Percentiles rank a stretch among this genome's conserved stretches.
Evolutionary conservation across 2,888 invertebrate species (phyloP).

Genomic region (Thysanoteuthis rhombus): DNA sequence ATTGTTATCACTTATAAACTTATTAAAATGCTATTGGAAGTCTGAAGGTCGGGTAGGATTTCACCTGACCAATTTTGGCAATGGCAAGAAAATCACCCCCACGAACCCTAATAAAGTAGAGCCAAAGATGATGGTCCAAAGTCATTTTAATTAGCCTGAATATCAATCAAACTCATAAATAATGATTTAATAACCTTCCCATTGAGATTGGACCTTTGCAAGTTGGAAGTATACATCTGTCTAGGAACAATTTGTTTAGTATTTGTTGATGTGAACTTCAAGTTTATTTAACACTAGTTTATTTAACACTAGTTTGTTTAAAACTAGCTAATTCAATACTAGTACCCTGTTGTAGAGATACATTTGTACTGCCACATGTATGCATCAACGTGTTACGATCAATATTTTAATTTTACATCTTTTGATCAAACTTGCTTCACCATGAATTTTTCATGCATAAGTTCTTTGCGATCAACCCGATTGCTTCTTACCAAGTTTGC

Average conservation of each 20-base stretch:
- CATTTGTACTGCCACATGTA: too few relatives aligned
- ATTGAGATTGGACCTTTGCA: neutral
- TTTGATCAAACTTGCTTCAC: too few relatives aligned
- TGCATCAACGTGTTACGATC: too few relatives aligned
- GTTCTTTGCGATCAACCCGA: too few relatives aligned
- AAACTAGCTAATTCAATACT: too few relatives aligned
- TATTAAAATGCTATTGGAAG: neutral
- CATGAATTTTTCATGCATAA: too few relatives aligned
- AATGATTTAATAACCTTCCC: neutral
- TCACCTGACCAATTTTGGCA: neutral
- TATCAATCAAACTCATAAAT: neutral
- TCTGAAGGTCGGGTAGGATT: neutral
- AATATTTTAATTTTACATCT: too few relatives aligned
- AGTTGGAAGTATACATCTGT: neutral
- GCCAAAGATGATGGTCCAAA: neutral
- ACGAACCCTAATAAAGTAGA: neutral
- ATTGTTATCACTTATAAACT: conserved; percentile 12
- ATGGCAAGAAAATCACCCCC: neutral
- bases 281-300: too few relatives aligned
- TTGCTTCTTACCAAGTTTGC: too few relatives aligned
- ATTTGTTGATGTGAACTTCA: neutral
- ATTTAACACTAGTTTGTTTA: too few relatives aligned
- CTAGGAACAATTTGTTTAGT: neutral
- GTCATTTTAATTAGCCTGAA: neutral
- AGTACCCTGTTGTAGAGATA: too few relatives aligned